A percentile compares a stretch with the other conserved stretches of the same genome.
Evolutionary conservation across 2,113 vertebrate species (phyloP).

Genomic region (Penelope pileata): DNA sequence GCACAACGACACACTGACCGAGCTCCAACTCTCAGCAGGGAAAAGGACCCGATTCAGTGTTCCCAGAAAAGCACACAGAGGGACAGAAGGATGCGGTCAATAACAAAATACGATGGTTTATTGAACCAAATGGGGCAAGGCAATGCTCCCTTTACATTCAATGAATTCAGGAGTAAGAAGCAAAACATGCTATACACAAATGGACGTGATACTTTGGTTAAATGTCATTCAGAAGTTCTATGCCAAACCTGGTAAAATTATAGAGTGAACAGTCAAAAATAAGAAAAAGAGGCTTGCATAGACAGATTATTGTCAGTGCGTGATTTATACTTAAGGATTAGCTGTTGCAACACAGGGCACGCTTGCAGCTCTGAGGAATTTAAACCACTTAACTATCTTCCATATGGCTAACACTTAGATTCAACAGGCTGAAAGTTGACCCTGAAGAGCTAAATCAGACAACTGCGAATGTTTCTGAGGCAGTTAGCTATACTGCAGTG

Average conservation of each 20-base stretch:
- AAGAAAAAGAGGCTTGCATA: slow-evolving; percentile 76
- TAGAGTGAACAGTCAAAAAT: slow-evolving; percentile 57
- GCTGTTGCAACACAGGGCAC: slow-evolving; percentile 14
- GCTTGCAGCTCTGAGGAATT: slow-evolving; percentile 38
- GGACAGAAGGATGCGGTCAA: background rate
- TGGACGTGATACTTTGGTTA: slow-evolving; percentile 77
- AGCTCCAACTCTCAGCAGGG: background rate
- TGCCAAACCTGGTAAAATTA: slow-evolving; percentile 70
- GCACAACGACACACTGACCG: background rate
- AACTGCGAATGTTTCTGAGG: slow-evolving; percentile 25
- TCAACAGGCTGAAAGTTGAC: slow-evolving; percentile 40
- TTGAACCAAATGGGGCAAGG: slow-evolving; percentile 70
- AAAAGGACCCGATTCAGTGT: background rate
- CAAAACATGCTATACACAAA: slow-evolving; percentile 52
- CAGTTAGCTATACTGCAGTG: slow-evolving; percentile 38
- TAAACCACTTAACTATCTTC: background rate
- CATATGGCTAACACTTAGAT: background rate
- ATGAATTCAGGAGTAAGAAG: slow-evolving; percentile 66
- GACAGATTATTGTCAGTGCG: slow-evolving; percentile 63
- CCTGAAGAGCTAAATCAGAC: slow-evolving; percentile 46
- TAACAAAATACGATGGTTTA: slow-evolving; percentile 77
- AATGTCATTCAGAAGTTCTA: slow-evolving; percentile 71
- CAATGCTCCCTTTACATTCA: slow-evolving; percentile 70
- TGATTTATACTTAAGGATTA: slow-evolving; percentile 44
- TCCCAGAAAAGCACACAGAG: slow-evolving; percentile 1